Evolutionary conservation across 1,140 invertebrate genomes (phyloP).

Genomic region (Lordiphosa stackelbergi): DNA sequence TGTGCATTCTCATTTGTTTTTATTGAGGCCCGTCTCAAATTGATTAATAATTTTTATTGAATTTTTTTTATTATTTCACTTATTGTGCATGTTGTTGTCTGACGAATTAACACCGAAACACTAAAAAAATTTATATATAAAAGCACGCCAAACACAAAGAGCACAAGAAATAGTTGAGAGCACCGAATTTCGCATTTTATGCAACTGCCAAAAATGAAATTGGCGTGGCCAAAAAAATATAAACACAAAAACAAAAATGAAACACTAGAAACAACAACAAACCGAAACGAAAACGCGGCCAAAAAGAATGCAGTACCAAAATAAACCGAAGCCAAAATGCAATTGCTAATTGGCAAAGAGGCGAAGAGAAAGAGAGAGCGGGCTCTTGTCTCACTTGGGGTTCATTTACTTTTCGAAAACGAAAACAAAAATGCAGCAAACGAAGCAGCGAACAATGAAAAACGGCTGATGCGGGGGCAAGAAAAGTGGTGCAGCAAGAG

Average conservation of each 20-base stretch:
- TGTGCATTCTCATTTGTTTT: neutral
- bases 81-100: constrained; percentile 10
- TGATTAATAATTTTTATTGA: constrained; percentile 39
- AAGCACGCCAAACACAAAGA: constrained; percentile 24
- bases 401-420: constrained; percentile 57
- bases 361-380: constrained; percentile 8
- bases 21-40: constrained; percentile 1
- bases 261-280: constrained; percentile 32
- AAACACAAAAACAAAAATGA: constrained; percentile 20
- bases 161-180: constrained; percentile 1
- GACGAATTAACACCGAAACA: constrained; percentile 37
- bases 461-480: neutral
- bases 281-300: constrained; percentile 52
- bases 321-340: constrained; percentile 61
- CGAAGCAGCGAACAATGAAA: constrained; percentile 17
- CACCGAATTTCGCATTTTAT: constrained; percentile 56
- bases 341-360: constrained; percentile 49
- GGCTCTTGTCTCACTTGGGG: constrained; percentile 27
- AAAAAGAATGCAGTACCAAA: constrained; percentile 71
- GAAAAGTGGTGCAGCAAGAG: neutral
- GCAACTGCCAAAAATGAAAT: constrained; percentile 58
- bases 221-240: constrained; percentile 37
- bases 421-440: constrained; percentile 21
- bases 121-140: constrained; percentile 19
- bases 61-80: constrained; percentile 8